Percentiles rank a stretch among this genome's conserved stretches.
Conservation (phyloP, 2,888 invertebrate genomes). For the Mythimna vitellina region DNA sequence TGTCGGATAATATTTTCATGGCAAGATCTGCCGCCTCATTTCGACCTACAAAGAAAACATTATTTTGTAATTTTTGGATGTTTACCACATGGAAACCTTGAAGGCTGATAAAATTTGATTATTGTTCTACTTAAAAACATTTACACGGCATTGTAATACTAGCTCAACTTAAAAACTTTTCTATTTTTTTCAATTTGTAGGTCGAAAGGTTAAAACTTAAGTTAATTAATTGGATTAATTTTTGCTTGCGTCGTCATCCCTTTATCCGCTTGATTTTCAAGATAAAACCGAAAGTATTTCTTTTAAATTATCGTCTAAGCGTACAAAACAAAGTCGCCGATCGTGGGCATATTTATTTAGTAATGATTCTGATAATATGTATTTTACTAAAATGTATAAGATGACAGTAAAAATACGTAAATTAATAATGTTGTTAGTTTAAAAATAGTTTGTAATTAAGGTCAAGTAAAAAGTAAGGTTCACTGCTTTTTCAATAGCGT, state of each 20-base stretch:
- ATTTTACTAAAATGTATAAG: too few relatives aligned
- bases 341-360: background rate
- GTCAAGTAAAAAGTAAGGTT: background rate
- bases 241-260: background rate
- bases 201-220: slow-evolving; percentile 7
- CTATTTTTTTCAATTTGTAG: slow-evolving; percentile 3
- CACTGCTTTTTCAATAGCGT: background rate
- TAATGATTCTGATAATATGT: background rate
- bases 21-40: slow-evolving; percentile 51
- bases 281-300: background rate
- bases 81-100: too few relatives aligned
- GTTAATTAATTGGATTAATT: background rate
- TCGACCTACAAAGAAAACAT: slow-evolving; percentile 58
- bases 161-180: too few relatives aligned
- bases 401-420: background rate
- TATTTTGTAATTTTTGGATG: slow-evolving; percentile 30
- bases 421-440: background rate
- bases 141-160: background rate
- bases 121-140: background rate
- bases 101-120: background rate
- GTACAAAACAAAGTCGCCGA: too few relatives aligned
- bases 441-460: background rate
- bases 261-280: background rate
- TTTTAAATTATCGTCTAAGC: too few relatives aligned
- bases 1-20: slow-evolving; percentile 28